Evolutionary conservation across 2,113 vertebrate species (phyloP), one percentile per base, ranked within the genome.

Genomic region (Collichthys lucidus): DNA sequence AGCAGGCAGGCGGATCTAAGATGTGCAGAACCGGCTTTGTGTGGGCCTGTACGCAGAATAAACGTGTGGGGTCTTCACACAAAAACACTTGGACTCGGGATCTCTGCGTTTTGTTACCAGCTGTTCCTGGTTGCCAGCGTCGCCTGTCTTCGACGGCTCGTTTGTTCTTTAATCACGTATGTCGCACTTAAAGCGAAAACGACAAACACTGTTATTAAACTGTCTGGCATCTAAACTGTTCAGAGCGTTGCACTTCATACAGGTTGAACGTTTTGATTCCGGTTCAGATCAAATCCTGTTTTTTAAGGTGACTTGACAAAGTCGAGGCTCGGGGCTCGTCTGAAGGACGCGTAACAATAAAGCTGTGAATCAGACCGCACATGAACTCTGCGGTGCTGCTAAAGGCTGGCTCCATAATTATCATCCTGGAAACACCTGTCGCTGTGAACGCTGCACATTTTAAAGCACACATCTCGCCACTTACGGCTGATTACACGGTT

Each of bases 401-500:
- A 40, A n/a, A 7, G 46, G 20, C 26, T 47, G 31, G 40, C 17
- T 79, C 47, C 12, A 19, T 60, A 80, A 71, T 82, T 75, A 77
- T 65, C 53, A 74, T 65, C 53, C 52, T 60, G 66, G 49, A 71
- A 74, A 62, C 24, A 24, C 17, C 42, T 64, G 44, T n/a, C 73
- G 61, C 29, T 14, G 80, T 20, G 44, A 35, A 35, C 35, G 49
- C 67, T 42, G 71, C 68, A 65, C 62, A 62, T 60, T 79, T 69
- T 67, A 22, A 76, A 86, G 55, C 22, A 22, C 2, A 20, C 12
- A 85, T 76, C 65, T 74, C 72, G 70, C 82, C 77, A 72, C 64
- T 80, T 70, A 57, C 1, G 16, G 57, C 47, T 88, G 74, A 92
- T 86, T 86, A 86, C 70, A 80, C 46, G 71, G 69, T 80, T 65